Percentiles rank a stretch among this genome's conserved stretches.
These are phyloP conservation scores for Spermophilus dauricus DNA, from an alignment of 2,113 vertebrate species.

Conservation along the genomic window DNA sequence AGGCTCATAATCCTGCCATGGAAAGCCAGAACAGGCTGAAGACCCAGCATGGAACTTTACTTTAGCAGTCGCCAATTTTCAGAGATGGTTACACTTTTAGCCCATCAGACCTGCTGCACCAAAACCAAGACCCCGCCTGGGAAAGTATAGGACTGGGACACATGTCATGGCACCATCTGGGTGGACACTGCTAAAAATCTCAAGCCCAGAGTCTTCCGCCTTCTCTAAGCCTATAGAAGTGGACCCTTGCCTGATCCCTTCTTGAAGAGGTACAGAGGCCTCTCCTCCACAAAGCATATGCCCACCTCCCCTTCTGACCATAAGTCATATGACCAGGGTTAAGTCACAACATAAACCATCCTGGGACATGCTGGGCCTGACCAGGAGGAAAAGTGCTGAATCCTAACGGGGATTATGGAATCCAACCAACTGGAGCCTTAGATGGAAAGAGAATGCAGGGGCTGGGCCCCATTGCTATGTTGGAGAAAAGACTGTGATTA, in stretches of 20 bases:
- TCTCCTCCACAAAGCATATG: not conserved
- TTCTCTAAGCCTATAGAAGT: not conserved
- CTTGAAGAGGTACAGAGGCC: not conserved
- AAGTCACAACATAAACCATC: not conserved
- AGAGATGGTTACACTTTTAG: not conserved
- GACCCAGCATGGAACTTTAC: not conserved
- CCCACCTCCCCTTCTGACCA: not conserved
- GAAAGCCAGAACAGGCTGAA: not conserved
- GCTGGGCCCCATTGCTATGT: fast-evolving
- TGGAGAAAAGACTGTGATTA: no score
- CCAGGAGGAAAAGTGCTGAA: not conserved
- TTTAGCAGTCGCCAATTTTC: not conserved
- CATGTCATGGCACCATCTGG: not conserved
- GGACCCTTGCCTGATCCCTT: no score
- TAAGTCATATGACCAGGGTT: not conserved
- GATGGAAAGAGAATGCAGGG: no score
- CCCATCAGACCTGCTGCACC: not conserved
- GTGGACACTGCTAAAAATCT: not conserved
- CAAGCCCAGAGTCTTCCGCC: not conserved
- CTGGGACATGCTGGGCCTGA: not conserved
- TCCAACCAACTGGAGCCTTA: not conserved
- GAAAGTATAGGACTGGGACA: not conserved
- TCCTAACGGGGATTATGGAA: not conserved
- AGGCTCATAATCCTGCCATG: not conserved
- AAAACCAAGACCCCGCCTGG: not conserved